Conservation (phyloP, 1,140 invertebrate species). For the Lerema accius region DNA sequence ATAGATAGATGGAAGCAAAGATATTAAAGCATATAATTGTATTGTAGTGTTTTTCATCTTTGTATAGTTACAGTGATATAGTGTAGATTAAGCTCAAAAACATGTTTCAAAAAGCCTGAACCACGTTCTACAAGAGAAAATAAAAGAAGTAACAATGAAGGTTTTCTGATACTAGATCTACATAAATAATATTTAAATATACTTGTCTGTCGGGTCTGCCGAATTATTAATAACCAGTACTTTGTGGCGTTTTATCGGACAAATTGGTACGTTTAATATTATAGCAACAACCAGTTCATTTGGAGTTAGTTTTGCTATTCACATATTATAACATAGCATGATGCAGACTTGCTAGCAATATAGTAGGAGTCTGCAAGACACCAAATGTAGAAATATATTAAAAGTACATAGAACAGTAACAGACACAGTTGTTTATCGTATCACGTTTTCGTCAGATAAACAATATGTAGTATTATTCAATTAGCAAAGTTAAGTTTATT, state of each 20-base stretch:
- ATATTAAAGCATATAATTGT: not conserved
- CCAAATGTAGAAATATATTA: constrained; percentile 44
- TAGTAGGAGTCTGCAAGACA: constrained; percentile 60
- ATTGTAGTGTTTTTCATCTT: constrained; percentile 1
- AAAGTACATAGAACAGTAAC: constrained; percentile 43
- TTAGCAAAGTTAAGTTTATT: constrained; percentile 48
- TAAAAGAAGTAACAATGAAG: constrained; percentile 24
- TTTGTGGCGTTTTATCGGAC: constrained; percentile 82
- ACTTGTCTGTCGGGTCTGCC: constrained; percentile 72
- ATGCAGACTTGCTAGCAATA: constrained; percentile 67
- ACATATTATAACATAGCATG: constrained; percentile 63
- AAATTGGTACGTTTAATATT: constrained; percentile 71
- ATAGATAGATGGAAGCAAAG: constrained; percentile 8
- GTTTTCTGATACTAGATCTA: constrained; percentile 39
- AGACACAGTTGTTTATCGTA: constrained; percentile 35
- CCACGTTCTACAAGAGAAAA: constrained; percentile 17
- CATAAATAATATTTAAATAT: constrained; percentile 46
- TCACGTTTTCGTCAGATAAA: constrained; percentile 16
- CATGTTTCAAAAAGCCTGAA: constrained; percentile 7
- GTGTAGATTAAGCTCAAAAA: constrained; percentile 14
- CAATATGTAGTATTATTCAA: constrained; percentile 19
- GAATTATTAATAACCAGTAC: constrained; percentile 68
- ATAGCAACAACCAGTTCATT: constrained; percentile 79
- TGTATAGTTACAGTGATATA: constrained; percentile 10
- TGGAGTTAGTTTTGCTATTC: constrained; percentile 81